Evolutionary conservation across 1,140 invertebrate species (phyloP).

Genomic region (Chionoecetes opilio): DNA sequence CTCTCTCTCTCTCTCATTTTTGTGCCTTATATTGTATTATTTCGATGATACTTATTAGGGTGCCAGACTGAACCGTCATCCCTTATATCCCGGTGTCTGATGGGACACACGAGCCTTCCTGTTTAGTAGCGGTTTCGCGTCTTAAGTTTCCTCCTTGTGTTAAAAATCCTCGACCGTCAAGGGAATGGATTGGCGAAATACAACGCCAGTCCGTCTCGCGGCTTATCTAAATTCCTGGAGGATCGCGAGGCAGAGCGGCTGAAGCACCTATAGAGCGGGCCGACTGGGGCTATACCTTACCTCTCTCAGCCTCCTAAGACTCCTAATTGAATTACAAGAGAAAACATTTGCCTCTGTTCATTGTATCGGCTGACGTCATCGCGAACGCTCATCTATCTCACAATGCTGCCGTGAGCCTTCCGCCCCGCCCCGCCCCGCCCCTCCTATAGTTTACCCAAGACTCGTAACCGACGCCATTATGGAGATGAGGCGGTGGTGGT

Average conservation of each 20-base stretch:
- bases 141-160: background rate
- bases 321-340: conserved; percentile 30
- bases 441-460: conserved; percentile 28
- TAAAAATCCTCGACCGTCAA: background rate
- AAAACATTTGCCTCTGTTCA: conserved; percentile 20
- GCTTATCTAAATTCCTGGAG: conserved; percentile 14
- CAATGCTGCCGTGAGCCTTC: background rate
- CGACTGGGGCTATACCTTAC: background rate
- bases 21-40: background rate
- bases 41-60: no score
- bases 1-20: background rate
- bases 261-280: background rate
- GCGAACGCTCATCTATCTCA: background rate
- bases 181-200: background rate
- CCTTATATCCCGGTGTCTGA: background rate
- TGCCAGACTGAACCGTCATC: no score
- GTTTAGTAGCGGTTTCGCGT: background rate
- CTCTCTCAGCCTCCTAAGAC: background rate
- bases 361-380: conserved; percentile 7
- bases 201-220: background rate
- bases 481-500: background rate
- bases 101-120: background rate
- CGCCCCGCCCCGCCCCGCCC: conserved; percentile 18
- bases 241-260: background rate
- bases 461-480: conserved; percentile 27